phyloP scores from a whole-genome alignment of 2,888 invertebrate genomes.

The Ceriagrion tenellum region DNA sequence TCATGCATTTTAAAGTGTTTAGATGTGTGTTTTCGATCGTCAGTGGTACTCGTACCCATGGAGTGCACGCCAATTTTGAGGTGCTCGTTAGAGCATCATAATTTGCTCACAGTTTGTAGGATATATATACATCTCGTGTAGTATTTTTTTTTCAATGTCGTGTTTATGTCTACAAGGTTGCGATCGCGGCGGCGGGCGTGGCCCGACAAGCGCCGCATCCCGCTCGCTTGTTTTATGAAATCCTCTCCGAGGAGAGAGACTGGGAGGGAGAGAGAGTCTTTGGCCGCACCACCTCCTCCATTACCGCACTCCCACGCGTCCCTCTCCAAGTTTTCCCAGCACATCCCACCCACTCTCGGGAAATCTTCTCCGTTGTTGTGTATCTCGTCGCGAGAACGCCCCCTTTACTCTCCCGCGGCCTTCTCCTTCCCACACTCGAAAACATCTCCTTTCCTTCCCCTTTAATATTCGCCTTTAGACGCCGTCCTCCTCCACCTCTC shows the following conservation, averaged over 20 bases:
- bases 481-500: no score
- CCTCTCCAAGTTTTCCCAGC: not conserved
- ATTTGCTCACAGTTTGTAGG: not conserved
- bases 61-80: not conserved
- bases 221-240: not conserved
- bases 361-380: no score
- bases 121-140: not conserved
- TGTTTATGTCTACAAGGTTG: constrained; percentile 19
- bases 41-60: no score
- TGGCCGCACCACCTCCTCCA: not conserved
- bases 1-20: no score
- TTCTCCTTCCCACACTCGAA: constrained; percentile 46
- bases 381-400: not conserved
- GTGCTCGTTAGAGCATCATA: not conserved
- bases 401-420: not conserved
- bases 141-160: not conserved
- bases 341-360: not conserved
- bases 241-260: not conserved
- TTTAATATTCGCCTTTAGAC: no score
- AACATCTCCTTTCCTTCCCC: not conserved
- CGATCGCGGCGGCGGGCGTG: not conserved
- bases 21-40: no score
- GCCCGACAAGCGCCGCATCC: not conserved
- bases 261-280: not conserved
- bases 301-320: not conserved